Evolutionary conservation across 2,888 invertebrate species (phyloP), one percentile per base, ranked within the genome.

Genomic region (Ischnus inquisitorius): DNA sequence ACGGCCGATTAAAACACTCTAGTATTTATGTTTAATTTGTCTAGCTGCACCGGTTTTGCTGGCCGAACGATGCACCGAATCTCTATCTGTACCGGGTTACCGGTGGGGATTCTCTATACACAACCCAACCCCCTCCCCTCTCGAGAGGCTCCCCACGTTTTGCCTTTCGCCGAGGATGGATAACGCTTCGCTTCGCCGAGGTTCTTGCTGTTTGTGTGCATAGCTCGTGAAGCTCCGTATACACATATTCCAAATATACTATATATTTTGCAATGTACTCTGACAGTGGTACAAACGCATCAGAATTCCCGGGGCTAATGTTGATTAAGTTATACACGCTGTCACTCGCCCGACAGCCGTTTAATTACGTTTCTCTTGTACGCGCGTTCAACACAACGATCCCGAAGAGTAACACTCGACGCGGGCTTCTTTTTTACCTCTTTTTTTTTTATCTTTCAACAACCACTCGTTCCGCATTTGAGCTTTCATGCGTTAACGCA

Each of bases 321-420:
- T 88, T 88, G 87, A 90, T 90, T 88, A 89, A 89, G 88, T 89
- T 89, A 86, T 84, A 84, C 85, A 75, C 83, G 69, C 82, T 82
- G 85, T 83, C 85, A 85, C 84, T 85, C 81, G 85, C 69, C 80
- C 85, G 85, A 84, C 87, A 83, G 84, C 79, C 83, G 83, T 85
- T 88, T 87, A 87, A 89, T 88, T 87, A 82, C 84, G 84, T 82
- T 86, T 83, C 87, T 84, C 86, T 81, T 75, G 76, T 76, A 39
- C 60, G 19, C 60, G 34, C 22, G 57, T 25, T 28, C 77, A 51
- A 72, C 78, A 43, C 60, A 76, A 39, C 48, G 39, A 77, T 68
- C 43, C 72, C 78, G 28, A 68, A 60, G 43, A 39, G 25, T 16
- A 43, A 25, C 46, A 34, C 46, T 54, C 51, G 43, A 28, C 43